Conservation (phyloP, 2,113 vertebrate genomes). For the Otis tarda region DNA sequence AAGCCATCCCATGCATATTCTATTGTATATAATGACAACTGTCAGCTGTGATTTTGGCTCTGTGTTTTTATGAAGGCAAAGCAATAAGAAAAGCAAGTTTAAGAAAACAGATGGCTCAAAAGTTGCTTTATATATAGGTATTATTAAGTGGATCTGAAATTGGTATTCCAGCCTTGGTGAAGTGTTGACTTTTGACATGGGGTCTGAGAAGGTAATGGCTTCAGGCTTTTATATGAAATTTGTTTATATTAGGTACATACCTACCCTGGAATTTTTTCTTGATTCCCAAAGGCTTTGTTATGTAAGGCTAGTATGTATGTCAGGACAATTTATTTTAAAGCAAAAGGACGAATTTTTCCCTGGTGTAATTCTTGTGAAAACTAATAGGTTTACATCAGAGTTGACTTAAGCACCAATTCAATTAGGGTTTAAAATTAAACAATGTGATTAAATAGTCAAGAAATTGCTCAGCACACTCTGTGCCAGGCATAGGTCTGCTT, state of each 20-base stretch:
- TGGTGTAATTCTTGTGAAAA: neutral
- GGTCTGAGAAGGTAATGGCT: neutral
- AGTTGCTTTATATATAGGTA: neutral
- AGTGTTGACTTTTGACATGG: neutral
- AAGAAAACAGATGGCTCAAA: neutral
- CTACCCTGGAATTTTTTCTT: neutral
- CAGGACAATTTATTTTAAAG: neutral
- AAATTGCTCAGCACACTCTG: neutral
- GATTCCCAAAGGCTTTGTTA: neutral
- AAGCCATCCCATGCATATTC: neutral
- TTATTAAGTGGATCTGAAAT: neutral
- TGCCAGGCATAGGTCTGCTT: neutral
- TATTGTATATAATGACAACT: neutral
- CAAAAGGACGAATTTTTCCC: neutral
- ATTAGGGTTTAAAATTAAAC: neutral
- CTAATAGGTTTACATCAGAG: neutral
- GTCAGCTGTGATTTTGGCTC: neutral
- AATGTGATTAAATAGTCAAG: neutral
- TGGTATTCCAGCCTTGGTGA: slow-evolving; percentile 18
- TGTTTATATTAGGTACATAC: neutral
- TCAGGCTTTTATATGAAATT: neutral
- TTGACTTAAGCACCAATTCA: neutral
- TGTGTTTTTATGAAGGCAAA: neutral
- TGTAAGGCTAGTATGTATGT: neutral
- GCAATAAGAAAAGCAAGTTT: neutral